These are phyloP conservation scores for Aspiorhynchus laticeps DNA, from an alignment of 2,113 vertebrate genomes.

Conservation along the genomic window DNA sequence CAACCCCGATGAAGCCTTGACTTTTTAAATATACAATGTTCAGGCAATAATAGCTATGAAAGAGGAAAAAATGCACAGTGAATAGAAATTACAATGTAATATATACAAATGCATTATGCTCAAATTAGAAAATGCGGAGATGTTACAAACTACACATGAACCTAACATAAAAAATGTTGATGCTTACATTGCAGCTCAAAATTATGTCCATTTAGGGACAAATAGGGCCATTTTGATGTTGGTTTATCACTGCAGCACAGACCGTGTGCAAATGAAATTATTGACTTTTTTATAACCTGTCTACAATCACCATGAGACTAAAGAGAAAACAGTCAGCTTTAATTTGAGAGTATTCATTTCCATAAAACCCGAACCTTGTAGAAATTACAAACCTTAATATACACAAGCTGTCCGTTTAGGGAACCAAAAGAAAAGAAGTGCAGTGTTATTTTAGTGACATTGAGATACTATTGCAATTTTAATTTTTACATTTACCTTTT, in stretches of 20 bases:
- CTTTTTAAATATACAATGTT: constrained; percentile 1
- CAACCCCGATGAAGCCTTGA: not conserved
- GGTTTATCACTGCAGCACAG: not conserved
- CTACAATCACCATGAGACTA: not conserved
- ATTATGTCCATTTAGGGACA: not conserved
- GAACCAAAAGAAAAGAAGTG: not conserved
- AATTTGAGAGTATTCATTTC: not conserved
- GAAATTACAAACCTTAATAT: not conserved
- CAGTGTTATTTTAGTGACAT: not conserved
- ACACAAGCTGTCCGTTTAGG: not conserved
- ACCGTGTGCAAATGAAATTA: not conserved
- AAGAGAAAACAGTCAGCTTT: not conserved
- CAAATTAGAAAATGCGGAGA: not conserved
- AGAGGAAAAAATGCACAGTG: not conserved
- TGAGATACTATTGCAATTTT: not conserved
- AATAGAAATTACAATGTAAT: not conserved
- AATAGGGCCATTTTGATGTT: not conserved
- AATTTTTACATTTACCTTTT: not conserved
- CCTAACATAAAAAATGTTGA: not conserved
- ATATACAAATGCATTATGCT: not conserved
- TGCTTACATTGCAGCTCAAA: not conserved
- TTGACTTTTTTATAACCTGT: not conserved
- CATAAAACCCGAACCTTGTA: not conserved
- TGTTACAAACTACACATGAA: constrained; percentile 13
- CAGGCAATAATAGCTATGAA: constrained; percentile 1